Base-by-base conservation (phyloP, 2,888 invertebrate genomes). In the Rhorus exstirpatorius region DNA sequence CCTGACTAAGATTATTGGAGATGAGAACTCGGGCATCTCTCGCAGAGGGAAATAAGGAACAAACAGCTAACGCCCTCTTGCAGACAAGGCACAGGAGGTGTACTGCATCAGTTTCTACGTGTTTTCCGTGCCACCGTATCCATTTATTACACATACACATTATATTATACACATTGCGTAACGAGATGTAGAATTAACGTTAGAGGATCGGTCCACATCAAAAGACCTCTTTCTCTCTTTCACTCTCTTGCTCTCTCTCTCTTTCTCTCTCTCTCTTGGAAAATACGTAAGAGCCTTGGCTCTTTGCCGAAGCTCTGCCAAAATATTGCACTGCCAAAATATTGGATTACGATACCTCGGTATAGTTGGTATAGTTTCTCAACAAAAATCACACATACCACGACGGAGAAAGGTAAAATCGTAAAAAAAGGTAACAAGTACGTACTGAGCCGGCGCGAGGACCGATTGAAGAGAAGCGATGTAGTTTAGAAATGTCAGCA, bases 401-500 rank as follows among this genome's bases (percentile, higher is more conserved):
- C 86, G 87, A 86, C 90, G 86, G 86, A 87, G 87, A 83, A 84
- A 85, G 83, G 84, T 83, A 68, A 51, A 83, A 60, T 90, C 90
- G 88, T 90, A 90, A 90, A 90, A 89, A n/a, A n/a, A n/a, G 74
- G 77, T 84, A 87, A 87, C 87, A 84, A 85, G 85, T 85, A 85
- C 82, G 49, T 19, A 35, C 58, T 19, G 65, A 21, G 67, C 63
- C 38, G 24, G 4, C 14, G 55, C 41, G 38, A 55, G 35, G 51
- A 35, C 51, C 21, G 38, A 14, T 38, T 6, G 17, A 21, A 68
- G 53, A 24, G 38, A 49, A 17, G 12, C n/a, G 8, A n/a, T n/a
- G 55, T 17, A 17, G 17, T 17, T 46, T 44, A 31, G 12, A 49
- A 14, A 19, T 24, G 3, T 17, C 21, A 14, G 21, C 53, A n/a